Conservation (phyloP, 2,888 invertebrate genomes). For the Cataglyphis rosenhaueri region DNA sequence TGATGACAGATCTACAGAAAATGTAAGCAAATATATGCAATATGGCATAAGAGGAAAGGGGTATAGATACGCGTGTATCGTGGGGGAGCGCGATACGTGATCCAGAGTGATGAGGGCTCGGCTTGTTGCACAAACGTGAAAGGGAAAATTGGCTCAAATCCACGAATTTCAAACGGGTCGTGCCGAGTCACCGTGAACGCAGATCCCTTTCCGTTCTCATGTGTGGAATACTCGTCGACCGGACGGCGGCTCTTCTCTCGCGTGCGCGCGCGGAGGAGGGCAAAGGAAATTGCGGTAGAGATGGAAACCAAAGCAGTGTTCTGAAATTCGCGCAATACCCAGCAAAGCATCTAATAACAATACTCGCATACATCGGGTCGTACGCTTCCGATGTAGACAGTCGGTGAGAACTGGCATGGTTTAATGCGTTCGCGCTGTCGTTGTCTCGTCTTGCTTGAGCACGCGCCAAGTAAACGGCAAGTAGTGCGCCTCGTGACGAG, state of each 20-base stretch:
- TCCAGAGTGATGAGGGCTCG: constrained; percentile 60
- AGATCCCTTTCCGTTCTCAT: constrained; percentile 42
- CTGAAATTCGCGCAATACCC: constrained; percentile 43
- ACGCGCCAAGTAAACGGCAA: not conserved
- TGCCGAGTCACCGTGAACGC: constrained; percentile 49
- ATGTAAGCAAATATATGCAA: constrained; percentile 10
- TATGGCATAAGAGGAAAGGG: not conserved
- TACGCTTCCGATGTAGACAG: constrained; percentile 21
- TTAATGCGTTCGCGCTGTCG: constrained; percentile 26
- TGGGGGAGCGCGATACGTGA: constrained; percentile 59
- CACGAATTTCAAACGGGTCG: constrained; percentile 61
- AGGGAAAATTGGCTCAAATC: constrained; percentile 71
- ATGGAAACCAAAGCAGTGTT: constrained; percentile 26
- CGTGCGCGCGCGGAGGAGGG: not conserved
- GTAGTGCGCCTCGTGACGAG: not conserved
- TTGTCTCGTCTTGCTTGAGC: constrained; percentile 10
- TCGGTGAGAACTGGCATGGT: not conserved
- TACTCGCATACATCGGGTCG: constrained; percentile 26
- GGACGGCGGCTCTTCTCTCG: constrained; percentile 5
- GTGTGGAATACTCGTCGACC: constrained; percentile 28
- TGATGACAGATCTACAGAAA: not conserved
- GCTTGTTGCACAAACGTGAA: constrained; percentile 56
- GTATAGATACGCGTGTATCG: not conserved
- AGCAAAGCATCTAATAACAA: constrained; percentile 40
- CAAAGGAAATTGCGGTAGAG: constrained; percentile 38